Evolutionary conservation across 2,797 vertebrate genomes (phyloP).

Genomic region (Cossypha niveicapilla): DNA sequence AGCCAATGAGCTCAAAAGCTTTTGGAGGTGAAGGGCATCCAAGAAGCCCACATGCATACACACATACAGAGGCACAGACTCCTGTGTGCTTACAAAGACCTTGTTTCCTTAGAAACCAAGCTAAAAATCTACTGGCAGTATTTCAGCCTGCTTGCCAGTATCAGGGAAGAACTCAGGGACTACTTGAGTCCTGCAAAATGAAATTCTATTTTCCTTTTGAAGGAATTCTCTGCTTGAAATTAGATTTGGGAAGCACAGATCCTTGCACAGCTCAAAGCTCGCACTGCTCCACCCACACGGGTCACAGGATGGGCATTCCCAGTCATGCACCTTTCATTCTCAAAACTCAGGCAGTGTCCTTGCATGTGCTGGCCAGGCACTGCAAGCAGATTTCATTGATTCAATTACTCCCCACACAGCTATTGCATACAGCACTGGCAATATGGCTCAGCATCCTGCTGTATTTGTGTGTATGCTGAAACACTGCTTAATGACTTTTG

Average conservation of each 20-base stretch:
- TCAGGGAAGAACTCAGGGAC: slow-evolving; percentile 36
- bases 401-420: neutral
- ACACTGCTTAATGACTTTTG: neutral
- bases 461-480: neutral
- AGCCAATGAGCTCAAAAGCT: neutral
- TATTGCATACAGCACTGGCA: neutral
- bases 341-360: neutral
- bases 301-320: neutral
- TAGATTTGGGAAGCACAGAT: neutral
- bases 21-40: neutral
- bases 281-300: fast-evolving
- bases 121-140: slow-evolving; percentile 33
- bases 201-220: slow-evolving; percentile 27
- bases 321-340: neutral
- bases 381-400: neutral
- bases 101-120: slow-evolving; percentile 67
- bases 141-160: slow-evolving; percentile 38
- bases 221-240: slow-evolving; percentile 26
- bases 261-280: neutral
- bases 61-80: neutral
- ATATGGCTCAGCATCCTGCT: neutral
- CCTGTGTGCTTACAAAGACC: slow-evolving; percentile 24
- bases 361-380: neutral
- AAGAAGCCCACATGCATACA: neutral
- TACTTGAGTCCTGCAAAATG: slow-evolving; percentile 37